Conservation (phyloP, 2,113 vertebrate species). For the Centropus bengalensis region DNA sequence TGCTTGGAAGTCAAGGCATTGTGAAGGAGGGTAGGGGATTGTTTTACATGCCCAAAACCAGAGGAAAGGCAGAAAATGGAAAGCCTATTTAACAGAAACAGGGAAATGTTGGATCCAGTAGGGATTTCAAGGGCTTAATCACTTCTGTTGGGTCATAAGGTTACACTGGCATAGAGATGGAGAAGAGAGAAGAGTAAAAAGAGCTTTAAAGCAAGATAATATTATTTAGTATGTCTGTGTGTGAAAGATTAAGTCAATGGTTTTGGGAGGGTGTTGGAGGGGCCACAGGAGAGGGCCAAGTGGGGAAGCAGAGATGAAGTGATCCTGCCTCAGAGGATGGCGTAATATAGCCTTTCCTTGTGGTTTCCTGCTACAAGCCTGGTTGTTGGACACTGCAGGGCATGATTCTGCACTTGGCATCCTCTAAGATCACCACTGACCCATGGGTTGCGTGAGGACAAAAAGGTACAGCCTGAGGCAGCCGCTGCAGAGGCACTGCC, state of each 20-base stretch:
- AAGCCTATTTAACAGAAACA: conserved; percentile 81
- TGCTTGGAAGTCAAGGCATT: conserved; percentile 58
- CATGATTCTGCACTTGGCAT: neutral
- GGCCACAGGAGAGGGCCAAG: neutral
- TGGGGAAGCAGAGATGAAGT: neutral
- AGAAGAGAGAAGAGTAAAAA: conserved; percentile 46
- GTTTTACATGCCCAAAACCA: conserved; percentile 79
- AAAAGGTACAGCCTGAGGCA: neutral
- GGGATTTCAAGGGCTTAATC: conserved; percentile 83
- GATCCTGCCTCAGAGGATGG: neutral
- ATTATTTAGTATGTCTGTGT: neutral
- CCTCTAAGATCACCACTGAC: neutral
- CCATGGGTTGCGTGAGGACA: neutral
- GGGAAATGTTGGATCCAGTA: conserved; percentile 79
- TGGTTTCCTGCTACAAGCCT: neutral
- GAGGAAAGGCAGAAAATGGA: conserved; percentile 74
- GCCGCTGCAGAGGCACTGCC: neutral
- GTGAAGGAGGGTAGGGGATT: conserved; percentile 78
- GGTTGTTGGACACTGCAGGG: neutral
- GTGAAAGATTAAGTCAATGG: neutral
- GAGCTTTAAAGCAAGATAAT: neutral
- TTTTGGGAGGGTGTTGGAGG: neutral
- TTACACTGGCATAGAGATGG: conserved; percentile 57
- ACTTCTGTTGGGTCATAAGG: conserved; percentile 57
- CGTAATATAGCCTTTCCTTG: neutral